Conservation (phyloP, 2,797 vertebrate genomes). For the Sandelia bainsii region DNA sequence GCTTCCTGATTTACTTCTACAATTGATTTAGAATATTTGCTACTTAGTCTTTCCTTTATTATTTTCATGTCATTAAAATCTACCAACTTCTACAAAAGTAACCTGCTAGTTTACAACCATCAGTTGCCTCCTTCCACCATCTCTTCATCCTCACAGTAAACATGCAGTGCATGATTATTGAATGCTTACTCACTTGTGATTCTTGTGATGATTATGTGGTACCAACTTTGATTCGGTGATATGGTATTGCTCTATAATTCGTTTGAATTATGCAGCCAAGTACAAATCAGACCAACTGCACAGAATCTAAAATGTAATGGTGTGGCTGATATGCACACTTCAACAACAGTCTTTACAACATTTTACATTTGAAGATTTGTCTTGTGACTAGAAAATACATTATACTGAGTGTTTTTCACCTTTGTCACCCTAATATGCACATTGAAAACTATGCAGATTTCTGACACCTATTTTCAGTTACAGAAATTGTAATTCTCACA, state of each 20-base stretch:
- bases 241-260: conserved; percentile 40
- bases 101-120: conserved; percentile 32
- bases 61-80: conserved; percentile 24
- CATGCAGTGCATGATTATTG: conserved; percentile 81
- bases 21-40: conserved; percentile 44
- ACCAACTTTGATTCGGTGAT: conserved; percentile 58
- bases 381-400: not conserved
- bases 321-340: not conserved
- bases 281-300: conserved; percentile 28
- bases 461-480: not conserved
- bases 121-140: conserved; percentile 74
- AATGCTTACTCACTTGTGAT: conserved; percentile 82
- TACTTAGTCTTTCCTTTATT: conserved; percentile 11
- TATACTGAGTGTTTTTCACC: not conserved
- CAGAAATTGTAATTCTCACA: too few relatives aligned
- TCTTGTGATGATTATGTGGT: conserved; percentile 76
- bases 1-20: conserved; percentile 46
- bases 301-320: conserved; percentile 4
- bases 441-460: not conserved
- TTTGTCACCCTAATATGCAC: not conserved
- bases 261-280: conserved; percentile 27
- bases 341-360: not conserved
- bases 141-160: conserved; percentile 80
- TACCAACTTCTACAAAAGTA: conserved; percentile 3
- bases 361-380: not conserved